Conservation (phyloP, 2,113 vertebrate species). For the Rhinolophus sinicus region DNA sequence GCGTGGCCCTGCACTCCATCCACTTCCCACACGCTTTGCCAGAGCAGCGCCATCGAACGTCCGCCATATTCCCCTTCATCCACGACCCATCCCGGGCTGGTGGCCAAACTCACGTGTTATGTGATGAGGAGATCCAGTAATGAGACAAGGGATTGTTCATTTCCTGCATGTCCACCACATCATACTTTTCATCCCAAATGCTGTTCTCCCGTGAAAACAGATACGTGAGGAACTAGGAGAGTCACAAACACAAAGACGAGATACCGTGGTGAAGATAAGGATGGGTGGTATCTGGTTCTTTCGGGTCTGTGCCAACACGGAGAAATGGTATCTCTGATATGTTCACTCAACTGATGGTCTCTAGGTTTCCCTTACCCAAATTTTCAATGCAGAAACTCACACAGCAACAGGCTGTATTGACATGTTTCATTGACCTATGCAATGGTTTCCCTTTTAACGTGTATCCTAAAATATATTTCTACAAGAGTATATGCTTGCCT, state of each 20-base stretch:
- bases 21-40: rapidly evolving
- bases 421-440: not conserved
- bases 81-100: rapidly evolving
- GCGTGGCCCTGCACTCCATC: not conserved
- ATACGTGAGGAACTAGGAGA: slow-evolving; percentile 93
- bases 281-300: rapidly evolving
- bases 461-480: not conserved
- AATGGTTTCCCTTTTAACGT: rapidly evolving
- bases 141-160: slow-evolving; percentile 99
- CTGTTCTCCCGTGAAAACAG: slow-evolving; percentile 98
- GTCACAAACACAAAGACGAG: not conserved
- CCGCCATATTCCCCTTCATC: rapidly evolving
- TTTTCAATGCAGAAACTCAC: not conserved
- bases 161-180: slow-evolving; percentile 89
- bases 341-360: rapidly evolving
- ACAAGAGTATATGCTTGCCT: rapidly evolving
- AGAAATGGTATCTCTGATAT: rapidly evolving
- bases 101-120: slow-evolving; percentile 94
- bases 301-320: rapidly evolving
- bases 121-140: slow-evolving; percentile 98
- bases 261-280: rapidly evolving
- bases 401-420: rapidly evolving
- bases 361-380: not conserved
- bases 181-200: slow-evolving; percentile 95
- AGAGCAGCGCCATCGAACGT: rapidly evolving